Percentiles rank a stretch among this genome's conserved stretches.
Evolutionary conservation across 1,140 invertebrate genomes (phyloP).

Genomic region (Caenorhabditis tropicalis): DNA sequence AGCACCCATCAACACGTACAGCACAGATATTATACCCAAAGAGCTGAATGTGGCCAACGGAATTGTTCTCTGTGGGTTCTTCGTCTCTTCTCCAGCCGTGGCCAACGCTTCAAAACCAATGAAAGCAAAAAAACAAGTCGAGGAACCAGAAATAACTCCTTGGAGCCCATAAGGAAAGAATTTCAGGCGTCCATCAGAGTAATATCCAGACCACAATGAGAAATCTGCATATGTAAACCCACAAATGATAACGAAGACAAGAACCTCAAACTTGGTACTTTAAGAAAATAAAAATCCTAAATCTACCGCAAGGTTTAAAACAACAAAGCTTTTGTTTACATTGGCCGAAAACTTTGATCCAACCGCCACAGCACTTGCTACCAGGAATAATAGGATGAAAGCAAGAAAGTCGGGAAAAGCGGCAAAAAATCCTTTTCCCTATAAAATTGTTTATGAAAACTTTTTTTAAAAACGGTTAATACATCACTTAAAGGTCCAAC

Average conservation of each 20-base stretch:
- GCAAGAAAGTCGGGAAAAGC: slow-evolving; percentile 67
- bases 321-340: slow-evolving; percentile 48
- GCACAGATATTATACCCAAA: slow-evolving; percentile 81
- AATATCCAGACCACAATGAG: slow-evolving; percentile 73
- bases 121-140: slow-evolving; percentile 89
- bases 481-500: slow-evolving; percentile 77
- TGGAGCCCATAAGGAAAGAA: slow-evolving; percentile 84
- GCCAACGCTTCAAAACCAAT: slow-evolving; percentile 88
- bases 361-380: slow-evolving; percentile 75
- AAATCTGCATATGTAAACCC: slow-evolving; percentile 78
- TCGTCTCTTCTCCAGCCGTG: slow-evolving; percentile 77
- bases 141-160: slow-evolving; percentile 80
- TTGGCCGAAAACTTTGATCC: slow-evolving; percentile 82
- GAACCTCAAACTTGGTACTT: background rate
- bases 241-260: slow-evolving; percentile 82
- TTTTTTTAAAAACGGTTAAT: slow-evolving; percentile 83
- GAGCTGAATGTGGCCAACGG: slow-evolving; percentile 83
- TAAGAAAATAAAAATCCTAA: background rate
- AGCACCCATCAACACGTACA: slow-evolving; percentile 83
- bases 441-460: slow-evolving; percentile 78
- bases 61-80: slow-evolving; percentile 80
- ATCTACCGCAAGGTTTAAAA: slow-evolving; percentile 19
- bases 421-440: slow-evolving; percentile 75
- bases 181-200: slow-evolving; percentile 74
- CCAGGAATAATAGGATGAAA: slow-evolving; percentile 63